These are phyloP conservation scores for Rhinella marina DNA, from an alignment of 2,797 vertebrate species.

Conservation along the genomic window DNA sequence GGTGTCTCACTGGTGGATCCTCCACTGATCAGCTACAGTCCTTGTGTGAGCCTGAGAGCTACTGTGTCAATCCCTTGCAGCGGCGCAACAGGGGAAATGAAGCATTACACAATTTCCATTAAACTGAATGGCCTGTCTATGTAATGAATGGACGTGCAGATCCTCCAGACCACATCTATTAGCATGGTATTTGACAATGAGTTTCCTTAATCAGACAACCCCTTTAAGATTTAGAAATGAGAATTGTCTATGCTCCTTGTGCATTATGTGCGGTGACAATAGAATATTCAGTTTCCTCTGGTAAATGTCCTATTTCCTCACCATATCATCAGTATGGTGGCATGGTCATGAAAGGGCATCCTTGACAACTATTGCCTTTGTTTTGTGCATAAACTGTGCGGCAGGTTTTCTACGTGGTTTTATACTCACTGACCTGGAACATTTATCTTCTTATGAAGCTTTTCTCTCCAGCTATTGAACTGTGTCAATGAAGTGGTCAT, in stretches of 20 bases:
- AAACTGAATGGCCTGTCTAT: no score
- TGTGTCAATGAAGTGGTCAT: slow-evolving; percentile 61
- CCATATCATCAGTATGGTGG: background rate
- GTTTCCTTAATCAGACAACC: background rate
- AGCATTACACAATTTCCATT: no score
- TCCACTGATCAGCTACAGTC: no score
- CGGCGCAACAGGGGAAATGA: no score
- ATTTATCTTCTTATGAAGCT: slow-evolving; percentile 18
- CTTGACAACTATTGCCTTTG: background rate
- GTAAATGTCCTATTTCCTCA: slow-evolving; percentile 1
- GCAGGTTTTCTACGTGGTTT: background rate
- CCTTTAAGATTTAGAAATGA: background rate
- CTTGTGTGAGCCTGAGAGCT: no score
- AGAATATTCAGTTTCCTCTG: background rate
- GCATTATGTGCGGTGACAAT: background rate
- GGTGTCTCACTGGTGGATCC: no score
- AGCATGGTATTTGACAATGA: no score
- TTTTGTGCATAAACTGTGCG: background rate
- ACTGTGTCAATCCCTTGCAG: no score
- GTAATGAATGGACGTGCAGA: no score
- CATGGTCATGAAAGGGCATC: slow-evolving; percentile 4
- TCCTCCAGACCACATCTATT: no score
- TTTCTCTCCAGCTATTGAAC: slow-evolving; percentile 50
- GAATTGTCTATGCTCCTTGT: background rate
- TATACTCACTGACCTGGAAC: slow-evolving; percentile 49